Percentiles rank a stretch among this genome's conserved stretches.
Evolutionary conservation across 1,140 invertebrate species (phyloP).

Genomic region (Neodiprion fabricii): DNA sequence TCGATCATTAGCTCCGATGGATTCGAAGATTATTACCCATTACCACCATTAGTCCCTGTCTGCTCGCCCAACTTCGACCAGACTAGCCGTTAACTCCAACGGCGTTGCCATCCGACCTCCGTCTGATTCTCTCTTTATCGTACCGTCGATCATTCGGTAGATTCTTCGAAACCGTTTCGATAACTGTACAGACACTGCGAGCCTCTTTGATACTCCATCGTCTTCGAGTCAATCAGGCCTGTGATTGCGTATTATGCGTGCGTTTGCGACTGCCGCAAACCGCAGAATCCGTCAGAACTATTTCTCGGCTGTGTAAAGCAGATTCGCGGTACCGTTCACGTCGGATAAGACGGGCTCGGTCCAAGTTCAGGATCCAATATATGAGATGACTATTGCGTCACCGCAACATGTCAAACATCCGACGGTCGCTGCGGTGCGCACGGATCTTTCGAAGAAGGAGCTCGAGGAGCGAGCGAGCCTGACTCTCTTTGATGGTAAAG

Average conservation of each 20-base stretch:
- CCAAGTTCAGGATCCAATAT: background rate
- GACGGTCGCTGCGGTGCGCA: background rate
- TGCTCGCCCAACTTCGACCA: conserved; percentile 25
- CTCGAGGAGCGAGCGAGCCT: conserved; percentile 16
- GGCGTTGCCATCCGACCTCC: too few species aligned
- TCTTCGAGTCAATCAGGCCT: too few species aligned
- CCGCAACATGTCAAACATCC: background rate
- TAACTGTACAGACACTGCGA: too few species aligned
- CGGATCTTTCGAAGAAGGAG: conserved; percentile 17
- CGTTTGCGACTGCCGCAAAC: background rate
- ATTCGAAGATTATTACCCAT: conserved; percentile 58
- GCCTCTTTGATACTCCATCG: too few species aligned
- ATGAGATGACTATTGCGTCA: conserved; percentile 3
- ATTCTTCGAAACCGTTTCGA: too few species aligned
- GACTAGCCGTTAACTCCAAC: too few species aligned
- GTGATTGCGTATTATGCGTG: too few species aligned
- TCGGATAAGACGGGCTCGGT: background rate
- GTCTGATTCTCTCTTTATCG: background rate
- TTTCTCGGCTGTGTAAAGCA: background rate
- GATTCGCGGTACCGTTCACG: background rate
- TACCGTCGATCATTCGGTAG: too few species aligned
- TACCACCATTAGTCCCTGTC: conserved; percentile 49
- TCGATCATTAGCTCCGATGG: conserved; percentile 56
- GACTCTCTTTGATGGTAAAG: conserved; percentile 45
- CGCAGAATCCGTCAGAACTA: background rate